Base-by-base conservation (phyloP, 2,888 invertebrate species). In the Drosophila buzzatii region DNA sequence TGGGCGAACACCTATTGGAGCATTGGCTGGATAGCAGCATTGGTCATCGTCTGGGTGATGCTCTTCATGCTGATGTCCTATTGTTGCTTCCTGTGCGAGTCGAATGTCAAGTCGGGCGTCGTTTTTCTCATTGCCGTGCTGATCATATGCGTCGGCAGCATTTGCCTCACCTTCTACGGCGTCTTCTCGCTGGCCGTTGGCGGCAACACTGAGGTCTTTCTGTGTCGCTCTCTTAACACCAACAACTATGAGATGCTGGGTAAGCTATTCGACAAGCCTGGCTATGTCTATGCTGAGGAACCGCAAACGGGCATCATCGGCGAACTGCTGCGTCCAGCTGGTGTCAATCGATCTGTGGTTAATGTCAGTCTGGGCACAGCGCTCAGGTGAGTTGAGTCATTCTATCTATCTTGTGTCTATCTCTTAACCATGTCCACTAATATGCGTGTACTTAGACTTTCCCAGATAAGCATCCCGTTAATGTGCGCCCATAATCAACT, bases 191-290 rank as follows among this genome's bases (percentile, higher is more conserved):
- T 93, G 65, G 90, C 93, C 18, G 76, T 93, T 55, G 93, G 93
- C n/a, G 93, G 93, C 31, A 93, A 93, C 78, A 89, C 91, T 5
- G 93, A 93, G 74, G 91, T 93, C 39, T 95, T 96, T 85, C 93
- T 97, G 1, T 97, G 97, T 83, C 95, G 96, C 64, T 95, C 96
- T 0, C 93, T 97, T 45, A 95, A 96, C 93, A 96, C 95, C 74
- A 93, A 95, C 42, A 82, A 95, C 72, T 97, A 95, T 88, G 93
- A 93, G 37, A 94, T 95, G 16, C 92, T 97, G 49, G 94, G 95
- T 64, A 94, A 95, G 73, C 93, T 97, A 35, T 93, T 97, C 70
- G 96, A 97, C 85, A 93, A 94, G 62, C 95, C 95, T 0, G 96
- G 96, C 16, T 94, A 95, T 61, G 92, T 96, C 0, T 94, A 95